These are phyloP conservation scores for Pteruthius melanotis DNA, from an alignment of 2,113 vertebrate genomes.

Conservation along the genomic window DNA sequence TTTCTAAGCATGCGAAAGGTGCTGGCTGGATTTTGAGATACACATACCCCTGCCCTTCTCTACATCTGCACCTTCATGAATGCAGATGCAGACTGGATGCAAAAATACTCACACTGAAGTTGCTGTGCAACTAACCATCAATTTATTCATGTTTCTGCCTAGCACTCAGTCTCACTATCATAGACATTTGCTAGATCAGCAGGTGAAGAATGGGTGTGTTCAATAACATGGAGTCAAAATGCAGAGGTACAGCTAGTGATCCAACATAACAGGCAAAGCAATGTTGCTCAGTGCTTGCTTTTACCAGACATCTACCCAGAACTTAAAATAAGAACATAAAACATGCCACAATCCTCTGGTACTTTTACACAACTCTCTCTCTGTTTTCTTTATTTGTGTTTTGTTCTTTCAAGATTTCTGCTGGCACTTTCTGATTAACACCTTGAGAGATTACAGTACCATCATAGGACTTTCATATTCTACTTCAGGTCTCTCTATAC, in stretches of 20 bases:
- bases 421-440: neutral
- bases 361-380: neutral
- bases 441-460: neutral
- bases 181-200: neutral
- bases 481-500: neutral
- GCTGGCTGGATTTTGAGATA: neutral
- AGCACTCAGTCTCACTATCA: neutral
- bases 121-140: neutral
- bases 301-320: neutral
- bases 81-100: neutral
- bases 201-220: neutral
- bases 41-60: rapidly evolving
- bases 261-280: neutral
- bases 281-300: neutral
- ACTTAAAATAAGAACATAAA: neutral
- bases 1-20: neutral
- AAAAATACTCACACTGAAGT: neutral
- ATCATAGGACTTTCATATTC: neutral
- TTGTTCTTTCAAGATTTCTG: neutral
- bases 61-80: neutral
- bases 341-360: neutral
- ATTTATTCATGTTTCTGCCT: neutral
- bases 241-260: neutral
- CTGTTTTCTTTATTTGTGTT: neutral
- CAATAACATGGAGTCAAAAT: neutral